Percentiles rank a stretch among this genome's conserved stretches.
Conservation (phyloP, 2,797 vertebrate species). For the Ibycter americanus region DNA sequence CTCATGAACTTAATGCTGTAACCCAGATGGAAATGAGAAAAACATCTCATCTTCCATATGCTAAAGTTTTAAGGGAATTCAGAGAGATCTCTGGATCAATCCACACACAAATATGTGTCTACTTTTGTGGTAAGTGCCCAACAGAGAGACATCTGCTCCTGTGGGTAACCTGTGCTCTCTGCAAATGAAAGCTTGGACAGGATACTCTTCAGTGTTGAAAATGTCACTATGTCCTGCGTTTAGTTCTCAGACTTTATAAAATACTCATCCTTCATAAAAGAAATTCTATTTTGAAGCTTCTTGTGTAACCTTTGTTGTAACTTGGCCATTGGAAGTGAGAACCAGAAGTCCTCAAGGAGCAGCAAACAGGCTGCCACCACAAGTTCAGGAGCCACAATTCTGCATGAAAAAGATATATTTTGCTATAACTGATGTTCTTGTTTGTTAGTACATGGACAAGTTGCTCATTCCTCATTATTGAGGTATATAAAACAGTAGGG, state of each 20-base stretch:
- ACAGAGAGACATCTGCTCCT: not conserved
- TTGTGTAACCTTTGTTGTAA: not conserved
- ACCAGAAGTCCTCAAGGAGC: not conserved
- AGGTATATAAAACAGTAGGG: not conserved
- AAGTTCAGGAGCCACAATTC: not conserved
- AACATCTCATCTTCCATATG: not conserved
- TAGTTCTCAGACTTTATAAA: not conserved
- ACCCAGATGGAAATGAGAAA: not conserved
- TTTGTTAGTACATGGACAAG: not conserved
- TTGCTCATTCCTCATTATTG: not conserved
- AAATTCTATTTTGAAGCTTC: not conserved
- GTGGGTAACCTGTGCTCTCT: not conserved
- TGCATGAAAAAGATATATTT: not conserved
- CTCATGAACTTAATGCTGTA: not conserved
- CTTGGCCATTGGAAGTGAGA: not conserved
- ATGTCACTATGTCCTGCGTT: not conserved
- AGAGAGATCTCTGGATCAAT: not conserved
- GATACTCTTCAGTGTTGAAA: not conserved
- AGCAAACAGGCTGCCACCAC: not conserved
- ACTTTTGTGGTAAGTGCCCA: not conserved
- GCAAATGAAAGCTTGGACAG: not conserved
- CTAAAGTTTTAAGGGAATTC: not conserved
- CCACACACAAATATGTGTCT: not conserved
- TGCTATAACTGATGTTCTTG: not conserved
- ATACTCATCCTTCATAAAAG: not conserved